Percentiles rank a stretch among this genome's conserved stretches.
Conservation (phyloP, 2,888 invertebrate genomes). For the Lasioglossum zephyrum region DNA sequence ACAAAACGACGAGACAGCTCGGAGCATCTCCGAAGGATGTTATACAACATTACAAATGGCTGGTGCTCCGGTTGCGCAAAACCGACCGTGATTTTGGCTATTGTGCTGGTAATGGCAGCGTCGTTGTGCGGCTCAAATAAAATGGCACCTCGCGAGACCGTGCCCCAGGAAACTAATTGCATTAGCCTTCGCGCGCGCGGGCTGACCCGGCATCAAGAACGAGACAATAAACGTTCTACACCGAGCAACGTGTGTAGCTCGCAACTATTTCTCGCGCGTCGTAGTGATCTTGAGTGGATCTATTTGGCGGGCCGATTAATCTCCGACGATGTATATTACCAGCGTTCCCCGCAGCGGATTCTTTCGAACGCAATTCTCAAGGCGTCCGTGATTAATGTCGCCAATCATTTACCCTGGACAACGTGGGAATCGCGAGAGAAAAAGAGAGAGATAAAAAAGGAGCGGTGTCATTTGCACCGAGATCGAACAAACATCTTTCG, state of each 20-base stretch:
- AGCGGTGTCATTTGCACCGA: neutral
- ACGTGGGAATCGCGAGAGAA: constrained; percentile 18
- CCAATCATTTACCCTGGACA: constrained; percentile 53
- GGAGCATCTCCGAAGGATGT: neutral
- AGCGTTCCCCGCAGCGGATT: constrained; percentile 46
- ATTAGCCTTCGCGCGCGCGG: constrained; percentile 9
- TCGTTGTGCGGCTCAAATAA: neutral
- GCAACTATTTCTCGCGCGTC: constrained; percentile 32
- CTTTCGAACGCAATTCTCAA: constrained; percentile 44
- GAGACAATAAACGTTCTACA: constrained; percentile 37
- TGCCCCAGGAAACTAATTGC: constrained; percentile 27
- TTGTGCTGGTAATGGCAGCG: neutral
- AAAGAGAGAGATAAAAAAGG: neutral
- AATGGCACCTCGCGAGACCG: neutral
- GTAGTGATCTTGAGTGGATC: constrained; percentile 50
- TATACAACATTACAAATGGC: neutral
- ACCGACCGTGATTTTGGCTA: constrained; percentile 6
- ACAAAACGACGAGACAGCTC: neutral
- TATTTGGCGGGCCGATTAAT: constrained; percentile 52
- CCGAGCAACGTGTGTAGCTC: constrained; percentile 29
- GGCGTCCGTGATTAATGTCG: constrained; percentile 48
- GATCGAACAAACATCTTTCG: neutral
- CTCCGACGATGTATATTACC: constrained; percentile 39
- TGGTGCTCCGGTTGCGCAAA: neutral
- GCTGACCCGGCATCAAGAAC: constrained; percentile 36